phyloP scores from a whole-genome alignment of 2,113 vertebrate genomes.

The Zosterops hypoxanthus region DNA sequence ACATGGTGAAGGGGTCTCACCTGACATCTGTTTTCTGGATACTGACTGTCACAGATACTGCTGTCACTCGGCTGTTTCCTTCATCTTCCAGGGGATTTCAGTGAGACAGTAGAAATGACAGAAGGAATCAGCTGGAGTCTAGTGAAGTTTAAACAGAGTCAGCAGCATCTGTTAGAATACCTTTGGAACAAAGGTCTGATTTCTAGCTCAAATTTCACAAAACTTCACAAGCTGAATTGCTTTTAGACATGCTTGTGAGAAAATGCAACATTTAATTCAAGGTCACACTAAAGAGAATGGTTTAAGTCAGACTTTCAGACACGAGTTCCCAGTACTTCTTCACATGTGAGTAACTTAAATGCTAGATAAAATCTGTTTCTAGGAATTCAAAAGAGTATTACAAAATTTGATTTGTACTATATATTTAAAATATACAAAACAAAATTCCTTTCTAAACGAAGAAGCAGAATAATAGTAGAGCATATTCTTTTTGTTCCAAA shows the following conservation, averaged over 20 bases:
- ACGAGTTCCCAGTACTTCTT: background rate
- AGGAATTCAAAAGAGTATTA: background rate
- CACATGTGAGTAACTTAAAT: background rate
- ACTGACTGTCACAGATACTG: background rate
- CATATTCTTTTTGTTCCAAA: background rate
- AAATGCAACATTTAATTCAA: background rate
- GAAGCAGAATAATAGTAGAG: background rate
- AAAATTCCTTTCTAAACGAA: background rate
- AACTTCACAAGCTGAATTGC: background rate
- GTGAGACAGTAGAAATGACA: conserved; percentile 11
- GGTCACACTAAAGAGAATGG: background rate
- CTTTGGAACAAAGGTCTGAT: background rate
- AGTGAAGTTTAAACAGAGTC: background rate
- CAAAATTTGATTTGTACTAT: background rate
- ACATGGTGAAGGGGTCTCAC: conserved; percentile 3
- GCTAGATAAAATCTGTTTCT: fast-evolving
- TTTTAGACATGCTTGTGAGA: background rate
- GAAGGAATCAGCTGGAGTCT: conserved; percentile 52
- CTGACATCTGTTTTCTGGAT: conserved; percentile 45
- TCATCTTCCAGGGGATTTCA: conserved; percentile 4
- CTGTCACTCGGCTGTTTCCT: background rate
- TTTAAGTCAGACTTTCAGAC: background rate
- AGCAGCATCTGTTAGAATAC: background rate
- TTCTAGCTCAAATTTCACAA: background rate
- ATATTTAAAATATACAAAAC: background rate